A percentile compares a stretch with the other conserved stretches of the same genome.
phyloP scores from a whole-genome alignment of 2,113 vertebrate species.

The Hucho hucho region DNA sequence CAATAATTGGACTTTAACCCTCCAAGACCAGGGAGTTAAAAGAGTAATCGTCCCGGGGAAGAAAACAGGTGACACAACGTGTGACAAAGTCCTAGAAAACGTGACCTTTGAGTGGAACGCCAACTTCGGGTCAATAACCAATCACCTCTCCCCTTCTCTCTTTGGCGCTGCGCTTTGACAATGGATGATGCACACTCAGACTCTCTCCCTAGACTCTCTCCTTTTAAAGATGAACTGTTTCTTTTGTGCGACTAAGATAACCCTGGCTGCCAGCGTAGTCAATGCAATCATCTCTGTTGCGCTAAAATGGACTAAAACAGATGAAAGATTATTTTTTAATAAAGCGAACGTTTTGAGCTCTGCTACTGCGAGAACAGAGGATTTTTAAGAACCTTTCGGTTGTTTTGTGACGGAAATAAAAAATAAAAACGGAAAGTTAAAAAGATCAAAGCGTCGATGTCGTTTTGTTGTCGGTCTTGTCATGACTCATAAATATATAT shows the following conservation, averaged over 20 bases:
- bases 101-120: constrained; percentile 27
- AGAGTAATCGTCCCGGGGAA: neutral
- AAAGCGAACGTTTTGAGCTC: constrained; percentile 51
- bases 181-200: constrained; percentile 62
- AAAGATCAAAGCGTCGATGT: constrained; percentile 31
- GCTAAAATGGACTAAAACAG: constrained; percentile 40
- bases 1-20: neutral
- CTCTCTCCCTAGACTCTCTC: constrained; percentile 44
- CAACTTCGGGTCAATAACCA: constrained; percentile 61
- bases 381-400: constrained; percentile 48
- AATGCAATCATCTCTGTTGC: constrained; percentile 58
- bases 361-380: constrained; percentile 27
- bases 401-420: constrained; percentile 50
- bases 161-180: constrained; percentile 52
- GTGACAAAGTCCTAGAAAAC: constrained; percentile 51
- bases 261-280: constrained; percentile 51
- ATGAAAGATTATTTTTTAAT: constrained; percentile 68
- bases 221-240: constrained; percentile 43
- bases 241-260: constrained; percentile 55
- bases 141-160: constrained; percentile 44
- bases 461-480: constrained; percentile 20
- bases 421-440: constrained; percentile 51
- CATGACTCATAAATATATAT: neutral
- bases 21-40: constrained; percentile 4
- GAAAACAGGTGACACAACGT: neutral